Conservation (phyloP, 2,888 invertebrate genomes). For the Tipula vernalis region DNA sequence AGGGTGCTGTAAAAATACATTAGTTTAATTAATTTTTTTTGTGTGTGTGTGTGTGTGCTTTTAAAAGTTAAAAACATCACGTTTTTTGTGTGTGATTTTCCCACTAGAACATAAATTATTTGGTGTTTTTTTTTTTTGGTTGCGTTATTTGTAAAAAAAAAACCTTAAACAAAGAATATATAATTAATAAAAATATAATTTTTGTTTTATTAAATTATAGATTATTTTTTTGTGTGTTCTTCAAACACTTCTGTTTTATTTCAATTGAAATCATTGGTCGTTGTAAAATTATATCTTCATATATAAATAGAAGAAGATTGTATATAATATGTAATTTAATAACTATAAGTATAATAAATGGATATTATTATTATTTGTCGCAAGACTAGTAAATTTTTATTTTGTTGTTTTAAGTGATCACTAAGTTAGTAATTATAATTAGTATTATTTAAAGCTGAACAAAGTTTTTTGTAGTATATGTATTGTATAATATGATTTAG, state of each 20-base stretch:
- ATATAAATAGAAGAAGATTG: background rate
- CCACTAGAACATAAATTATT: background rate
- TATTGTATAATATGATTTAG: background rate
- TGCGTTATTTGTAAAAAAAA: background rate
- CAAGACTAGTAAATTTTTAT: background rate
- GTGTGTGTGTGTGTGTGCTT: too few relatives aligned
- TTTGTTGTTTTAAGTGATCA: background rate
- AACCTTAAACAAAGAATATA: background rate
- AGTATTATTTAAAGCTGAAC: background rate
- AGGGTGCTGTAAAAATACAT: conserved; percentile 4
- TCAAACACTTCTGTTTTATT: background rate
- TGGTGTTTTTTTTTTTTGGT: background rate
- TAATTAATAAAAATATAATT: background rate
- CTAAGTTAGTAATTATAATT: background rate
- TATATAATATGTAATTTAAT: background rate
- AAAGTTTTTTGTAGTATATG: background rate
- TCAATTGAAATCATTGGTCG: background rate
- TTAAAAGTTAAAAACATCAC: background rate
- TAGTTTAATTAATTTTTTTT: background rate
- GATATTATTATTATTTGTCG: background rate
- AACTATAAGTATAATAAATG: background rate
- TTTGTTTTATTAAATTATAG: background rate
- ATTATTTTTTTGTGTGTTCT: background rate
- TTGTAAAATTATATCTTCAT: background rate
- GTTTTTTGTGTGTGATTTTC: background rate